Conservation (phyloP, 2,888 invertebrate species). For the Scaeva pyrastri region DNA sequence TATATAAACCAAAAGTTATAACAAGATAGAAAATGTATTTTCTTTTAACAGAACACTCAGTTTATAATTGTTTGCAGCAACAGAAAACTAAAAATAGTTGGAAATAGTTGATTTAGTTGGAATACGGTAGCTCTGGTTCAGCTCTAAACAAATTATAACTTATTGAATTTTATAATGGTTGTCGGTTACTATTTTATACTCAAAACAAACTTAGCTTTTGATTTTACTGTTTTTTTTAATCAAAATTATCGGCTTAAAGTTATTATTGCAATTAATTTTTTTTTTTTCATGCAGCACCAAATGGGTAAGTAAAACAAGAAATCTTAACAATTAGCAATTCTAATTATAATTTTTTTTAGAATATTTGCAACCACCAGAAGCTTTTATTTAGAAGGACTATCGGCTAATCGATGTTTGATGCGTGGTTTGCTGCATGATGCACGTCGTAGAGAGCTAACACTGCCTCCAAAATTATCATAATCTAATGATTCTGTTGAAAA, state of each 20-base stretch:
- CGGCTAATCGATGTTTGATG: constrained; percentile 83
- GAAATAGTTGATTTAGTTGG: too few relatives aligned
- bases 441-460: constrained; percentile 83
- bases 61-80: too few relatives aligned
- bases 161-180: too few relatives aligned
- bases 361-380: background rate
- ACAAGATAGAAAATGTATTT: too few relatives aligned
- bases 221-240: background rate
- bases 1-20: too few relatives aligned
- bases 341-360: constrained; percentile 1
- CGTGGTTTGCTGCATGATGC: constrained; percentile 84
- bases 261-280: constrained; percentile 21
- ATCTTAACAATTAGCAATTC: background rate
- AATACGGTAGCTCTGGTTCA: too few relatives aligned
- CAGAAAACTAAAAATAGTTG: too few relatives aligned
- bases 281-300: background rate
- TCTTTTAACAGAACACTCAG: too few relatives aligned
- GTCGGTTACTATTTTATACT: too few relatives aligned
- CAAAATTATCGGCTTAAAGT: constrained; percentile 19
- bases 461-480: constrained; percentile 84
- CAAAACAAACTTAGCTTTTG: too few relatives aligned
- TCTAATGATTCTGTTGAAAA: constrained; percentile 85
- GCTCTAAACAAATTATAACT: too few relatives aligned
- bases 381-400: constrained; percentile 81
- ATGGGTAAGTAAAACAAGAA: background rate